Evolutionary conservation across 2,888 invertebrate genomes (phyloP).

Genomic region (Mythimna pallens): DNA sequence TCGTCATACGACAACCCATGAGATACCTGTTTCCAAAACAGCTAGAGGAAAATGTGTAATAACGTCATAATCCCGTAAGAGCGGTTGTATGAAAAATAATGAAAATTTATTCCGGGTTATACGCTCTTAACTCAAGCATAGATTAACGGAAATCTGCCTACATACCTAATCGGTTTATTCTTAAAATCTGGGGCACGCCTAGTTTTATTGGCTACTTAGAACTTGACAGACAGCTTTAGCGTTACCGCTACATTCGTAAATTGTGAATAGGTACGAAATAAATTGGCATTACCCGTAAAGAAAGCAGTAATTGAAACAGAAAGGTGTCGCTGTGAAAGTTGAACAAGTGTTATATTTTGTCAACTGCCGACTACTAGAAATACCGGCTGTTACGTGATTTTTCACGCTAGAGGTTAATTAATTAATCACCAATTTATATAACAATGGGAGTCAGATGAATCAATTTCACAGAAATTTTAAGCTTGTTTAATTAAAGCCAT

Average conservation of each 20-base stretch:
- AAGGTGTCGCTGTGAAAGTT: conserved; percentile 73
- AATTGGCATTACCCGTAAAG: conserved; percentile 64
- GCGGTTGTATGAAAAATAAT: no score
- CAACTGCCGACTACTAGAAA: conserved; percentile 63
- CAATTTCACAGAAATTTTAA: conserved; percentile 25
- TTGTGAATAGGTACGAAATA: conserved; percentile 50
- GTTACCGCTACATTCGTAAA: conserved; percentile 36
- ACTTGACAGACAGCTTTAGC: background rate
- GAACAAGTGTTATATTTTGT: conserved; percentile 64
- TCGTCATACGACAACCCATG: no score
- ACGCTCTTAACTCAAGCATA: background rate
- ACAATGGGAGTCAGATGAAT: conserved; percentile 28
- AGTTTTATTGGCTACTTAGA: background rate
- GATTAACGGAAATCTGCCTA: conserved; percentile 27
- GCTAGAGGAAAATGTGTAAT: no score
- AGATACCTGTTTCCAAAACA: no score
- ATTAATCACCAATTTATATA: conserved; percentile 14
- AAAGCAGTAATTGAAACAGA: conserved; percentile 71
- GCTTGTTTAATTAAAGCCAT: conserved; percentile 19
- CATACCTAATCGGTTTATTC: conserved; percentile 14
- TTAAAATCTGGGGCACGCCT: conserved; percentile 32
- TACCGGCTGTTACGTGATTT: conserved; percentile 43
- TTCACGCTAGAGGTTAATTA: conserved; percentile 23
- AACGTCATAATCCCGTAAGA: no score
- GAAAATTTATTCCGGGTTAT: no score